phyloP scores from a whole-genome alignment of 2,888 invertebrate genomes.

The Euclidia mi region DNA sequence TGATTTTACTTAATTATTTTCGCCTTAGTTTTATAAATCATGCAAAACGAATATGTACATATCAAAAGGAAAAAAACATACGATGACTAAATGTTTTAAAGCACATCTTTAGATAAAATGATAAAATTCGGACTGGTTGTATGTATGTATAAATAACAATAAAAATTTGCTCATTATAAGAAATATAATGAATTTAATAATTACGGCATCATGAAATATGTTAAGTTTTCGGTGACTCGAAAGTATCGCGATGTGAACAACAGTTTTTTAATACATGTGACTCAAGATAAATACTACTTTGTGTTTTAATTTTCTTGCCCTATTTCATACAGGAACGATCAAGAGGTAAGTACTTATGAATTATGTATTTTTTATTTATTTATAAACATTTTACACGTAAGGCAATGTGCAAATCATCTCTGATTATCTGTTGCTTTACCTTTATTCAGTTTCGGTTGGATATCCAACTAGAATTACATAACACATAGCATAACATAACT shows the following conservation, averaged over 20 bases:
- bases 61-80: constrained; percentile 12
- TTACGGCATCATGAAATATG: constrained; percentile 48
- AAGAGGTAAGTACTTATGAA: no score
- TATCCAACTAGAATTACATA: no score
- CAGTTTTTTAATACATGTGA: constrained; percentile 77
- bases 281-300: constrained; percentile 58
- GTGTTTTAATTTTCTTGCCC: constrained; percentile 48
- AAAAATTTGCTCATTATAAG: constrained; percentile 67
- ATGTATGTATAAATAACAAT: constrained; percentile 36
- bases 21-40: no score
- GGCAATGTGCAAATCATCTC: no score
- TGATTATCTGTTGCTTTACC: no score
- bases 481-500: no score
- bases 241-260: constrained; percentile 51
- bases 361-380: no score
- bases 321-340: no score
- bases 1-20: no score
- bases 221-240: constrained; percentile 48
- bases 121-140: constrained; percentile 51
- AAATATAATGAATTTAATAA: constrained; percentile 59
- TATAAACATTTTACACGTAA: no score
- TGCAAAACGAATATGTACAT: constrained; percentile 33
- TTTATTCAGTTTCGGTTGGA: no score
- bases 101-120: constrained; percentile 22
- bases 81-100: no score